Evolutionary conservation across 2,113 vertebrate species (phyloP).

Genomic region (Dunckerocampus dactyliophorus): DNA sequence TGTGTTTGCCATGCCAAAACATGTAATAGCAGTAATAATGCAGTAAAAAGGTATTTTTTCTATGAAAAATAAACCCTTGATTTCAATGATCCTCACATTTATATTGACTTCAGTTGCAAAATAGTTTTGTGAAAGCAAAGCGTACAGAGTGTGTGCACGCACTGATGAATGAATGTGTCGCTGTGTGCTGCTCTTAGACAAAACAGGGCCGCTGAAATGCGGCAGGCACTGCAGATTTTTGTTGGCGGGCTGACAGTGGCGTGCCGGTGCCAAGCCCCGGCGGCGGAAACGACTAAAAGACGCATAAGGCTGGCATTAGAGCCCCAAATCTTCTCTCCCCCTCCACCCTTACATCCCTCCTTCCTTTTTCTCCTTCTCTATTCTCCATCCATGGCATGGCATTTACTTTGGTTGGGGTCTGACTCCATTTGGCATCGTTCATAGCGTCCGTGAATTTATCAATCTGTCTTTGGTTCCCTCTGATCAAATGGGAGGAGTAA

Average conservation of each 20-base stretch:
- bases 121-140: neutral
- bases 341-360: conserved; percentile 34
- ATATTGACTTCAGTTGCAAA: neutral
- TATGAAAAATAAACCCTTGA: neutral
- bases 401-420: conserved; percentile 73
- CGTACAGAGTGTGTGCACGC: conserved; percentile 7
- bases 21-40: neutral
- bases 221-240: conserved; percentile 94
- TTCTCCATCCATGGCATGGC: conserved; percentile 58
- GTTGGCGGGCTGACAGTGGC: conserved; percentile 88
- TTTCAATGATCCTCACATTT: neutral
- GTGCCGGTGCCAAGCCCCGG: conserved; percentile 90
- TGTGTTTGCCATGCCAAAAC: neutral
- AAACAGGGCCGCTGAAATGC: conserved; percentile 84
- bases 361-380: conserved; percentile 55
- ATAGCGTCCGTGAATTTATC: conserved; percentile 47
- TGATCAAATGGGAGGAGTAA: conserved; percentile 26
- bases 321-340: conserved; percentile 79
- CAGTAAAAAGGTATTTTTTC: neutral
- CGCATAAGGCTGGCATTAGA: conserved; percentile 89
- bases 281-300: conserved; percentile 92
- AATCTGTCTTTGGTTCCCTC: conserved; percentile 48
- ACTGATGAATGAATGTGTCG: conserved; percentile 11
- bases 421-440: conserved; percentile 54
- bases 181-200: conserved; percentile 77